Conservation (phyloP, 2,797 vertebrate species). For the Lutjanus argentimaculatus region DNA sequence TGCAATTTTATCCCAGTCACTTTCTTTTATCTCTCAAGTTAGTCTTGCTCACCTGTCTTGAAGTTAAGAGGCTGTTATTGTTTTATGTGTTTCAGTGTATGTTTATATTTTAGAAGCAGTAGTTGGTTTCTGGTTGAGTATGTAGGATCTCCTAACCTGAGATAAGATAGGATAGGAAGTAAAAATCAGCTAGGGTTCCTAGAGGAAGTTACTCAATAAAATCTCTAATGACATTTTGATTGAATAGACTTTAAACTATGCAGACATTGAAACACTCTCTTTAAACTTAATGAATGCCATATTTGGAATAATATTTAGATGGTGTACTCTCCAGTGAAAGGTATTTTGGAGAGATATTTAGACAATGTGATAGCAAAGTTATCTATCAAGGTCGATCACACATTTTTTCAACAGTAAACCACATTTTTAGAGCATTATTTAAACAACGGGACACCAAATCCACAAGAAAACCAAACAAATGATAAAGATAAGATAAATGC, state of each 20-base stretch:
- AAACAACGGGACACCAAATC: neutral
- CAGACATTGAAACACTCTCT: neutral
- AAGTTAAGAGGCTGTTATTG: too few species aligned
- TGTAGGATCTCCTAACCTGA: too few species aligned
- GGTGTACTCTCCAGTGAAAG: neutral
- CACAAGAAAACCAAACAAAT: neutral
- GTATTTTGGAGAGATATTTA: neutral
- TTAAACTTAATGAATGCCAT: neutral
- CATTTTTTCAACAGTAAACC: neutral
- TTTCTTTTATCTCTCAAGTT: too few species aligned
- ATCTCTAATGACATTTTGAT: neutral
- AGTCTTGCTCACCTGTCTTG: too few species aligned
- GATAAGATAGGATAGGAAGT: too few species aligned
- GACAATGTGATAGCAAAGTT: neutral
- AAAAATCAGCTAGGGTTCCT: too few species aligned
- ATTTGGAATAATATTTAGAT: slow-evolving; percentile 5
- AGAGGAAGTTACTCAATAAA: too few species aligned
- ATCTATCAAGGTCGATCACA: neutral
- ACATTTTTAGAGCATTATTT: slow-evolving; percentile 6
- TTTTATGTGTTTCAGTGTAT: too few species aligned
- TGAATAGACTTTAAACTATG: neutral
- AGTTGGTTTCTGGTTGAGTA: too few species aligned
- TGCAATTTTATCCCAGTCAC: too few species aligned
- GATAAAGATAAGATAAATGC: neutral
- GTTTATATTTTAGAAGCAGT: too few species aligned